phyloP scores from a whole-genome alignment of 2,797 vertebrate genomes.

The Gadopsis marmoratus region DNA sequence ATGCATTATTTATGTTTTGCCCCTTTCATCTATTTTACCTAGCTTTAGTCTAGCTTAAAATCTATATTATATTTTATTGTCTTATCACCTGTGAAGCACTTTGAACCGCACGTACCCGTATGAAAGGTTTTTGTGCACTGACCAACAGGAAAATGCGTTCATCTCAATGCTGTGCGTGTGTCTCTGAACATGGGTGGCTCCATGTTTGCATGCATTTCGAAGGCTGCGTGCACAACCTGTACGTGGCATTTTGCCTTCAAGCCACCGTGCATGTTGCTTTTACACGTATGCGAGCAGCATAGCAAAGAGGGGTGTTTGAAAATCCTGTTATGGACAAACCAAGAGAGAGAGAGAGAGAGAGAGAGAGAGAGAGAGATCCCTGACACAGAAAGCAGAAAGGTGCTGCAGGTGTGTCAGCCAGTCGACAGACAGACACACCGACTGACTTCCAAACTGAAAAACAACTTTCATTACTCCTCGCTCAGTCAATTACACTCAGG shows the following conservation, averaged over 20 bases:
- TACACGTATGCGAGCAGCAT: conserved; percentile 12
- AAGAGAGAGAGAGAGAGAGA: neutral
- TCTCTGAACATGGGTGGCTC: neutral
- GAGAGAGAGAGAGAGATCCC: neutral
- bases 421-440: neutral
- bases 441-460: conserved; percentile 23
- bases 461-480: neutral
- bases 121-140: neutral
- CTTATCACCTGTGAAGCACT: no score
- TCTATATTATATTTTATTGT: no score
- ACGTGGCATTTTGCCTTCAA: neutral
- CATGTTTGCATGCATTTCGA: neutral
- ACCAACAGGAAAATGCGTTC: neutral
- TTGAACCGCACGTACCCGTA: no score
- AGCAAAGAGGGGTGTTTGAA: conserved; percentile 28
- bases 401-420: conserved; percentile 40
- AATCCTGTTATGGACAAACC: conserved; percentile 25
- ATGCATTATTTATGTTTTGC: neutral
- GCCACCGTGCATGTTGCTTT: conserved; percentile 7
- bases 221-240: neutral
- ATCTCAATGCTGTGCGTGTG: neutral
- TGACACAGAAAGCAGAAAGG: conserved; percentile 5
- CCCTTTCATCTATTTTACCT: no score
- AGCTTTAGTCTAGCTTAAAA: no score
- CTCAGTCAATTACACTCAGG: neutral